These are phyloP conservation scores for Glyphotaelius pellucidus DNA, from an alignment of 2,888 invertebrate genomes.

Conservation along the genomic window DNA sequence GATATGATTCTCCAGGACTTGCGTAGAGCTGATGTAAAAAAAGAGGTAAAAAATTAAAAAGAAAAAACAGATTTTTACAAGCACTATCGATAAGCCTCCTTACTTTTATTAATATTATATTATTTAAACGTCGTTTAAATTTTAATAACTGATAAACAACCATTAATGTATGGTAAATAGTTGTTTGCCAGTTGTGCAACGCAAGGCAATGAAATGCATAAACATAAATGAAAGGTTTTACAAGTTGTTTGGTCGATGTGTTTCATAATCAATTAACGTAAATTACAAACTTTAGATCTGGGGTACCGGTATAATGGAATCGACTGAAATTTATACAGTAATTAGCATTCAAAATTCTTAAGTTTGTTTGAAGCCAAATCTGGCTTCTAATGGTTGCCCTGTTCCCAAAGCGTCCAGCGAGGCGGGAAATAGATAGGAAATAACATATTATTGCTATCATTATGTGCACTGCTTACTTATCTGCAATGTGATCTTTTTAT, in stretches of 20 bases:
- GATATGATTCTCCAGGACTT: no score
- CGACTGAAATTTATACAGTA: slow-evolving; percentile 21
- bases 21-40: no score
- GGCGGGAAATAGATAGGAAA: slow-evolving; percentile 5
- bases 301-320: not conserved
- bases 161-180: no score
- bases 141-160: no score
- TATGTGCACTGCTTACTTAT: not conserved
- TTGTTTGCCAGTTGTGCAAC: no score
- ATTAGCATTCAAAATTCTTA: slow-evolving; percentile 26
- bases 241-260: not conserved
- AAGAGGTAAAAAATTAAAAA: no score
- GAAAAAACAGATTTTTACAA: not conserved
- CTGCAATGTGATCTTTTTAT: no score
- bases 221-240: not conserved
- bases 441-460: not conserved
- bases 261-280: slow-evolving; percentile 2
- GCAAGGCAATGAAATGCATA: not conserved
- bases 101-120: no score
- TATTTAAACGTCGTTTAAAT: no score
- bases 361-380: slow-evolving; percentile 21
- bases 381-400: slow-evolving; percentile 11
- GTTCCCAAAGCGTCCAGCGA: not conserved
- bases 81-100: not conserved
- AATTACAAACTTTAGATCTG: slow-evolving; percentile 35